Evolutionary conservation across 1,140 invertebrate genomes (phyloP).

Genomic region (Diorhabda sublineata): DNA sequence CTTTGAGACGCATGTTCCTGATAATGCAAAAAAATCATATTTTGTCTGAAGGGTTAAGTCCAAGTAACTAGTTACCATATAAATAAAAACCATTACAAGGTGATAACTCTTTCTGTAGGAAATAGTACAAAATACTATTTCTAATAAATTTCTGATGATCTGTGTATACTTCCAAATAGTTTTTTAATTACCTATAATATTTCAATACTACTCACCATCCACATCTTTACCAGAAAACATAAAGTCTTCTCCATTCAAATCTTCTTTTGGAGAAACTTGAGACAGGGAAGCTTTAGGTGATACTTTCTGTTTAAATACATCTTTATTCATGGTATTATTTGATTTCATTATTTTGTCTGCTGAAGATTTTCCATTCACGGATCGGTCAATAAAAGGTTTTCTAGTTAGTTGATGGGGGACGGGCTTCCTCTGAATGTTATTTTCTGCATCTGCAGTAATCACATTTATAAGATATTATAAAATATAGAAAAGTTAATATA

Average conservation of each 20-base stretch:
- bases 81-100: no score
- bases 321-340: conserved; percentile 4
- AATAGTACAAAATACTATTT: no score
- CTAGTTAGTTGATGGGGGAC: conserved; percentile 17
- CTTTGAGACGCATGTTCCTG: no score
- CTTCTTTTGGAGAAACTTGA: background rate
- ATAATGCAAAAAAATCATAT: no score
- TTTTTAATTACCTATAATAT: no score
- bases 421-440: conserved; percentile 20
- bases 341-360: conserved; percentile 22
- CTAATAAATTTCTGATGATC: no score
- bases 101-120: no score
- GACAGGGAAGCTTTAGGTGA: conserved; percentile 1
- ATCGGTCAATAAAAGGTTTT: conserved; percentile 29
- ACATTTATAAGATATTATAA: background rate
- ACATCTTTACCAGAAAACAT: conserved; percentile 11
- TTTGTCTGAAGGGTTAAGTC: no score
- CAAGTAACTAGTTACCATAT: no score
- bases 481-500: conserved; percentile 6
- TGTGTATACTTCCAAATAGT: no score
- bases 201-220: conserved; percentile 4
- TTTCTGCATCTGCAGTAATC: conserved; percentile 21
- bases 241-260: conserved; percentile 15
- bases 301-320: conserved; percentile 4
- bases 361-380: conserved; percentile 27